These are phyloP conservation scores for Drosophila truncata DNA, from an alignment of 1,140 invertebrate species.

Conservation along the genomic window DNA sequence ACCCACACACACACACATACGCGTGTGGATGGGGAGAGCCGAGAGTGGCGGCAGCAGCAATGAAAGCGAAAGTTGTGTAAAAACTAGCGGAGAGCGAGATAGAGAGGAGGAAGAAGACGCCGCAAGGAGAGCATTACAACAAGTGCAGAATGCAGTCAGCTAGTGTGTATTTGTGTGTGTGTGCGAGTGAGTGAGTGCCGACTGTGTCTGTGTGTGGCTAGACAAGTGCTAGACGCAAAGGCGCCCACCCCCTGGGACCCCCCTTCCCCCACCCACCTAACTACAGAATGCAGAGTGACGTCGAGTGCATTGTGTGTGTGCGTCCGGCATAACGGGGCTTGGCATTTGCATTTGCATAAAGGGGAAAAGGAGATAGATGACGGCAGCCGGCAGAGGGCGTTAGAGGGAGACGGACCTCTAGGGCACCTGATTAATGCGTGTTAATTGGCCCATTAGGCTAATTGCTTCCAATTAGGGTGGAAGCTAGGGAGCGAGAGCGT, in stretches of 20 bases:
- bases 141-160: slow-evolving; percentile 22
- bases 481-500: neutral
- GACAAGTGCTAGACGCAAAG: slow-evolving; percentile 70
- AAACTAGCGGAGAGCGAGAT: slow-evolving; percentile 65
- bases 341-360: slow-evolving; percentile 24
- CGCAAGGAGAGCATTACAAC: slow-evolving; percentile 62
- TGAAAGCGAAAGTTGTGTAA: slow-evolving; percentile 80
- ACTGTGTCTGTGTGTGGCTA: slow-evolving; percentile 49
- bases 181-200: slow-evolving; percentile 9
- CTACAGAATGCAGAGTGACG: slow-evolving; percentile 1
- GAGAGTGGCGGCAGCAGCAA: slow-evolving; percentile 32
- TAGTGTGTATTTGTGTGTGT: neutral
- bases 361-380: neutral
- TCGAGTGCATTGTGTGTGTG: slow-evolving; percentile 15
- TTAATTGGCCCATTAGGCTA: slow-evolving; percentile 56
- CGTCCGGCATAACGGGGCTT: slow-evolving; percentile 23
- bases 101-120: slow-evolving; percentile 33
- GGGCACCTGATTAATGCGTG: slow-evolving; percentile 48
- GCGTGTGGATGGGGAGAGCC: slow-evolving; percentile 1
- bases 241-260: neutral
- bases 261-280: too few relatives aligned
- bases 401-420: neutral
- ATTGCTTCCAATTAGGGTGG: slow-evolving; percentile 34
- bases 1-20: slow-evolving; percentile 11
- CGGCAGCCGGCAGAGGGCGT: neutral